Base-by-base conservation (phyloP, 1,140 invertebrate genomes). In the Laupala kohalensis region DNA sequence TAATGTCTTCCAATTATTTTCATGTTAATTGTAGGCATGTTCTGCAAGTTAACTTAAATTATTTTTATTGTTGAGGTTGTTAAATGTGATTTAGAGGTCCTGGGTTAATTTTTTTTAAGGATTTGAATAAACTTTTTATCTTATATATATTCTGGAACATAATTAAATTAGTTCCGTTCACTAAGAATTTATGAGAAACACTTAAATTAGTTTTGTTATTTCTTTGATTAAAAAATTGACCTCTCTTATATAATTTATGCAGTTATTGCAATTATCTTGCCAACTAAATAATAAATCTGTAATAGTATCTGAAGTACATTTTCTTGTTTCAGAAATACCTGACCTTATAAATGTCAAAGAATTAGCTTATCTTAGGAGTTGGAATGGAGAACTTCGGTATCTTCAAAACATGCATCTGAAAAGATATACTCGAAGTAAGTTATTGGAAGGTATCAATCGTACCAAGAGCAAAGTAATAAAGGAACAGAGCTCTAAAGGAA, bases 371-470 rank as follows among this genome's bases (percentile, higher is more conserved):
- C 77, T 91, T n/a, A 82, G 76, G 74, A 83, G 82, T 15, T 91
- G 89, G 89, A 85, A 88, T 77, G 87, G 88, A 15, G 87, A 90
- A 78, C 77, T 88, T 15, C 82, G 84, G 69, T 87, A 82, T 77
- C 73, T 91, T 64, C 84, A 85, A 25, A 86, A 90, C 77, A 88
- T 91, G 73, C 88, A 88, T 78, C 80, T 90, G 67, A 85, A 81
- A 76, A 82, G 86, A 75, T 86, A 86, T 75, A 80, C 80, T 68
- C 84, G 78, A 75, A 86, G 83, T 71, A 79, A 82, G 75, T 78
- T 87, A 53, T 53, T 53, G 37, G 37, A 53, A 53, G 37, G 19
- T 13, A 53, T 13, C 9, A 53, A 53, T 4, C 9, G 19, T 53
- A 53, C 37, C n/a, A n/a, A n/a, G n/a, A n/a, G n/a, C n/a, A n/a